These are phyloP conservation scores for Thera britannica DNA, from an alignment of 2,888 invertebrate genomes.

Conservation along the genomic window DNA sequence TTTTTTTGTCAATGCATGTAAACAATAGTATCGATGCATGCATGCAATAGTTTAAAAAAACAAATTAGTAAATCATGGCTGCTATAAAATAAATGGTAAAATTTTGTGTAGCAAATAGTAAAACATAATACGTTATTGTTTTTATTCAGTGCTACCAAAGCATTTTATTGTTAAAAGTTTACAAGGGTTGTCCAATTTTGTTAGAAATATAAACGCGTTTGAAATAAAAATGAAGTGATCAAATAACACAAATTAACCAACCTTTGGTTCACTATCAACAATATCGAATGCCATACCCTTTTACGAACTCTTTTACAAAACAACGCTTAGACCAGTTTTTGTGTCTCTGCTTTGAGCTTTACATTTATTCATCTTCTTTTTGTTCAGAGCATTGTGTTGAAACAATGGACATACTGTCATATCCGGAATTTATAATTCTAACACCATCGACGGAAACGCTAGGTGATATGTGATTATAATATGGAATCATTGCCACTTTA, in stretches of 20 bases:
- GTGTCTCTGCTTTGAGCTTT: slow-evolving; percentile 47
- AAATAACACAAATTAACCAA: slow-evolving; percentile 2
- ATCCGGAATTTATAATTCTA: slow-evolving; percentile 82
- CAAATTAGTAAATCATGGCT: too few relatives aligned
- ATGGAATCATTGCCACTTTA: slow-evolving; percentile 76
- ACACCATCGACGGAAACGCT: slow-evolving; percentile 81
- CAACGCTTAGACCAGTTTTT: slow-evolving; percentile 64
- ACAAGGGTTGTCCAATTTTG: too few relatives aligned
- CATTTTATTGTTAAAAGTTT: too few relatives aligned
- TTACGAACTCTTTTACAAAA: slow-evolving; percentile 43
- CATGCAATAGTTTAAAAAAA: too few relatives aligned
- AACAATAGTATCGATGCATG: too few relatives aligned
- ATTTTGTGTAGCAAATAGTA: too few relatives aligned
- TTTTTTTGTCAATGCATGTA: too few relatives aligned
- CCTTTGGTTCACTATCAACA: slow-evolving; percentile 7
- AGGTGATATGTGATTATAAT: slow-evolving; percentile 81
- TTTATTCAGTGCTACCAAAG: too few relatives aligned
- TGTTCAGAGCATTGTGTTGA: slow-evolving; percentile 79
- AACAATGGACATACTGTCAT: slow-evolving; percentile 79
- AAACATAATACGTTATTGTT: too few relatives aligned
- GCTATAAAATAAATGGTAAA: too few relatives aligned
- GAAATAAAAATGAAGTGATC: background rate
- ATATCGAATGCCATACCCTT: slow-evolving; percentile 29
- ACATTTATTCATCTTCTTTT: slow-evolving; percentile 79
- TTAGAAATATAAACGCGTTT: too few relatives aligned